Conservation (phyloP, 2,797 vertebrate species). For the Naso thynnoides region DNA sequence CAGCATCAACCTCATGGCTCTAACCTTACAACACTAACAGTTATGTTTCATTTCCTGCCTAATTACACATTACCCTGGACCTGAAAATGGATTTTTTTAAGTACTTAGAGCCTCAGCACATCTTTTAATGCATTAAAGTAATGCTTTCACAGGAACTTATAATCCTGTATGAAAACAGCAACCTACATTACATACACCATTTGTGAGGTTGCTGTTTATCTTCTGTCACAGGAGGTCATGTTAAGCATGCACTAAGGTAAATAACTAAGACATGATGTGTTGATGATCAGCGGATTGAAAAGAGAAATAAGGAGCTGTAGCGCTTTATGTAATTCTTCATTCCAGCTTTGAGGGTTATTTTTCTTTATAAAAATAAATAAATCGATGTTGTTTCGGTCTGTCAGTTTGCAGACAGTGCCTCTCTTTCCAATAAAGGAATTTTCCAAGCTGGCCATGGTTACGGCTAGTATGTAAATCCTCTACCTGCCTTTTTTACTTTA, state of each 20-base stretch:
- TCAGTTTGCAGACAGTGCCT: conserved; percentile 27
- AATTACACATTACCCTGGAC: conserved; percentile 5
- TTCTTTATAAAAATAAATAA: conserved; percentile 19
- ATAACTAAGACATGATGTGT: no score
- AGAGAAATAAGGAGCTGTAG: conserved; percentile 19
- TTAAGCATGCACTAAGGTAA: no score
- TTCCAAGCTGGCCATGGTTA: conserved; percentile 39
- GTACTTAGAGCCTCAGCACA: conserved; percentile 7
- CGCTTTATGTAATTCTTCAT: conserved; percentile 22
- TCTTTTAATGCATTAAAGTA: conserved; percentile 24
- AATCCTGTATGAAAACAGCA: conserved; percentile 29
- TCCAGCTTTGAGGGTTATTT: background rate
- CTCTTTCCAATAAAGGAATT: conserved; percentile 40
- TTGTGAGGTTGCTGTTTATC: no score
- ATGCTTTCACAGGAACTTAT: conserved; percentile 25
- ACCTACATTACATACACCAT: background rate
- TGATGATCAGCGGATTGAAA: conserved; percentile 39
- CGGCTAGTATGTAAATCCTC: conserved; percentile 52
- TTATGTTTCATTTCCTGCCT: conserved; percentile 19
- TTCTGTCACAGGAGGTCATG: no score
- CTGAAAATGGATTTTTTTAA: conserved; percentile 3
- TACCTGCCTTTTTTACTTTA: conserved; percentile 49
- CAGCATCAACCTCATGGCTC: background rate
- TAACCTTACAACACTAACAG: conserved; percentile 10
- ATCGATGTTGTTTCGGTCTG: conserved; percentile 32